A percentile compares a stretch with the other conserved stretches of the same genome.
These are phyloP conservation scores for Anguilla obscura DNA, from an alignment of 2,797 vertebrate genomes.

Conservation along the genomic window DNA sequence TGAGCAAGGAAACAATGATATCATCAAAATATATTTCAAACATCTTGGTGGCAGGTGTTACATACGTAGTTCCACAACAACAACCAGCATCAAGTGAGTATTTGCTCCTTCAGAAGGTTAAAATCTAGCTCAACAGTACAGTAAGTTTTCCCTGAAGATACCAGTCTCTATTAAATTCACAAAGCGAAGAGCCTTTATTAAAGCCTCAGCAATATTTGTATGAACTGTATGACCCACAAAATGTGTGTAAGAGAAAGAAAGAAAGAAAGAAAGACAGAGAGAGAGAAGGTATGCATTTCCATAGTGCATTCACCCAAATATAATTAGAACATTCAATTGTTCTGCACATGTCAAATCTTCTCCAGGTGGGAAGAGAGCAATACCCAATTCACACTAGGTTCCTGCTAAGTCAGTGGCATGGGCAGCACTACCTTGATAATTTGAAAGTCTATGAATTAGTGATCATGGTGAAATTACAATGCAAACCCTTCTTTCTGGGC, in stretches of 20 bases:
- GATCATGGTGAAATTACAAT: neutral
- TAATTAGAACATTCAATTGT: neutral
- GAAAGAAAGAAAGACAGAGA: neutral
- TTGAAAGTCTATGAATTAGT: slow-evolving; percentile 5
- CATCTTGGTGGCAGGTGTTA: neutral
- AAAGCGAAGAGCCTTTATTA: neutral
- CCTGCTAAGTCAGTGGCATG: neutral
- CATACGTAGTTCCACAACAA: neutral
- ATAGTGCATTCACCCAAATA: neutral
- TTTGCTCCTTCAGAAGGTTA: neutral
- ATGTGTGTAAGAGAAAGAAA: neutral
- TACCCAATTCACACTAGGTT: slow-evolving; percentile 27
- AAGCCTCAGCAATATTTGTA: neutral
- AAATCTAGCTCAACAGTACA: neutral
- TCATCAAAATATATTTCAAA: neutral
- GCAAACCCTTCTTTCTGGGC: neutral
- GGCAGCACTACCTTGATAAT: neutral
- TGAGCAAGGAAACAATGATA: neutral
- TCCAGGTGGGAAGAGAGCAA: slow-evolving; percentile 36
- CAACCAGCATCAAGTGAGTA: neutral
- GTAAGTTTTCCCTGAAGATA: neutral
- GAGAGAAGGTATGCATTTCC: neutral
- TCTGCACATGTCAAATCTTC: slow-evolving; percentile 18
- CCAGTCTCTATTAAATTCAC: neutral
- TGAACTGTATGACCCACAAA: neutral